Evolutionary conservation across 2,888 invertebrate species (phyloP).

Genomic region (Tuberolachnus salignus): DNA sequence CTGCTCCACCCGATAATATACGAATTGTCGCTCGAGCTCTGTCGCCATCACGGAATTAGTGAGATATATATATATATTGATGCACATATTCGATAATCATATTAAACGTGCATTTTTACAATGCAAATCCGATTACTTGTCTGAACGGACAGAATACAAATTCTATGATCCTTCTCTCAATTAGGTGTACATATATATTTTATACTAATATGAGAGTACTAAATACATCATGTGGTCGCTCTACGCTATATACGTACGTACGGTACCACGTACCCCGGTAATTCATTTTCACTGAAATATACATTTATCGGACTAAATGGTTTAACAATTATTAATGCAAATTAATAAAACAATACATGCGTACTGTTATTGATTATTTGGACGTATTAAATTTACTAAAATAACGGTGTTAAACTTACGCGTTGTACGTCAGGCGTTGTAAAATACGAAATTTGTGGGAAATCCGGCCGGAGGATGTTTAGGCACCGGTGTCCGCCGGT

Average conservation of each 20-base stretch:
- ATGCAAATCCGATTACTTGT: constrained; percentile 22
- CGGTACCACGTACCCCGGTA: background rate
- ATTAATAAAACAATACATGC: background rate
- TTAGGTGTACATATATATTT: too few relatives aligned
- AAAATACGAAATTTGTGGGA: too few relatives aligned
- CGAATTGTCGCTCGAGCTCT: too few relatives aligned
- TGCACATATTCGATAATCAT: background rate
- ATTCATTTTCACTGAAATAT: background rate
- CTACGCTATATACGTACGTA: background rate
- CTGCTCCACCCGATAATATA: too few relatives aligned
- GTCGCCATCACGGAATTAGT: too few relatives aligned
- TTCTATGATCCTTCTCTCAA: constrained; percentile 19
- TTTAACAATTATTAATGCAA: background rate
- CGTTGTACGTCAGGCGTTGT: too few relatives aligned
- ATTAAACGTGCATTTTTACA: constrained; percentile 1
- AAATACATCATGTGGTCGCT: constrained; percentile 1
- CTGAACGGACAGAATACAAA: constrained; percentile 15
- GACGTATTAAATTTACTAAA: background rate
- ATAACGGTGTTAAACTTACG: background rate
- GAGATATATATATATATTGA: too few relatives aligned
- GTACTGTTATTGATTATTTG: background rate
- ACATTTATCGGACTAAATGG: background rate
- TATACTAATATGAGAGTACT: too few relatives aligned
- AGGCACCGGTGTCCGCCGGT: too few relatives aligned
- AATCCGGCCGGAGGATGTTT: too few relatives aligned